Conservation (phyloP, 2,888 invertebrate genomes). For the Microctonus brassicae region DNA sequence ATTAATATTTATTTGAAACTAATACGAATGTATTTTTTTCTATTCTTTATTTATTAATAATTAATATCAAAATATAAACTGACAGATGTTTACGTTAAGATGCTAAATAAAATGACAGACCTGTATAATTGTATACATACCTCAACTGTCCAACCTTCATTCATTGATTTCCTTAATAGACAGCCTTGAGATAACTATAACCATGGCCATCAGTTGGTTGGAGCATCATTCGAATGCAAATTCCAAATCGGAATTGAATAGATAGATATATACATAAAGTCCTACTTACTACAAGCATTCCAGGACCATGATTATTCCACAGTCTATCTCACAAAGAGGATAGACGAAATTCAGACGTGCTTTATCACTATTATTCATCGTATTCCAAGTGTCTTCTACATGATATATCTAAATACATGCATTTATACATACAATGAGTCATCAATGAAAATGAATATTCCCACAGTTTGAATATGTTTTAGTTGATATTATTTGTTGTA, state of each 20-base stretch:
- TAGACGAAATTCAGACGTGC: conserved; percentile 3
- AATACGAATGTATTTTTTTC: no score
- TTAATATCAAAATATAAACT: background rate
- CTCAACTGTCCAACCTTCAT: conserved; percentile 8
- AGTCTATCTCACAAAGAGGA: background rate
- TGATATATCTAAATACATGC: background rate
- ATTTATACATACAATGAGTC: background rate
- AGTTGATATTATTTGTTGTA: background rate
- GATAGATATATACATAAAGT: background rate
- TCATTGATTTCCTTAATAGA: conserved; percentile 41
- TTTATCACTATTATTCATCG: conserved; percentile 10
- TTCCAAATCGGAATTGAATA: conserved; percentile 42
- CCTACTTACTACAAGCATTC: background rate
- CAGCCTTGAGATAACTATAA: conserved; percentile 25
- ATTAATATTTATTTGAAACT: no score
- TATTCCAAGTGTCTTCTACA: background rate
- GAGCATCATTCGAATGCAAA: conserved; percentile 48
- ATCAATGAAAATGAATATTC: background rate
- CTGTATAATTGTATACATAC: background rate
- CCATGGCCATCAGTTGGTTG: conserved; percentile 46
- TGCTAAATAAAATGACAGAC: background rate
- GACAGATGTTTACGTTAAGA: background rate
- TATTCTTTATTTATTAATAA: no score
- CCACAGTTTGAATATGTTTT: background rate
- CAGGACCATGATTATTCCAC: conserved; percentile 21